Evolutionary conservation across 2,113 vertebrate species (phyloP).

Genomic region (Lepus europaeus): DNA sequence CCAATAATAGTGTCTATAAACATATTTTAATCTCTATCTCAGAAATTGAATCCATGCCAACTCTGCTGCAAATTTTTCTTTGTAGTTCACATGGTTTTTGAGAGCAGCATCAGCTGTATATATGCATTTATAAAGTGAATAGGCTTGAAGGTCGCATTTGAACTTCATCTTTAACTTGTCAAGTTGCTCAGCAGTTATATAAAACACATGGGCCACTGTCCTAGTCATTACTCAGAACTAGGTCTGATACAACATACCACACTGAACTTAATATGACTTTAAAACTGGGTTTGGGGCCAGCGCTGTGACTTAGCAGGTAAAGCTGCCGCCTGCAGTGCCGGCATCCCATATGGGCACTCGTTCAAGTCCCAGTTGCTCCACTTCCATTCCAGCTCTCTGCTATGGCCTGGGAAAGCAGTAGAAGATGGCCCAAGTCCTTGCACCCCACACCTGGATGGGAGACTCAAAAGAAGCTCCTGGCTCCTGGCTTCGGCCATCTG

Average conservation of each 20-base stretch:
- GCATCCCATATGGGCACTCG: too few relatives aligned
- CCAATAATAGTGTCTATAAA: conserved; percentile 72
- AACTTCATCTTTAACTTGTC: conserved; percentile 26
- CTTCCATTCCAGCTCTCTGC: too few relatives aligned
- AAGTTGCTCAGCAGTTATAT: conserved; percentile 34
- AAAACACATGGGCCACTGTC: conserved; percentile 35
- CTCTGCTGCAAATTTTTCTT: conserved; percentile 64
- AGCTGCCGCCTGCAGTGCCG: too few relatives aligned
- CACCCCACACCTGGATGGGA: too few relatives aligned
- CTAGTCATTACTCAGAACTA: conserved; percentile 13
- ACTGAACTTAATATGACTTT: conserved; percentile 38
- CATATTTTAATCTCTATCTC: conserved; percentile 76
- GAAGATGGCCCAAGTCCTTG: too few relatives aligned
- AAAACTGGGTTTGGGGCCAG: background rate
- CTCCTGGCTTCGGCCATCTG: too few relatives aligned
- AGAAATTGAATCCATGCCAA: conserved; percentile 75
- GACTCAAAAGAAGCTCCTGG: too few relatives aligned
- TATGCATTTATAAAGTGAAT: background rate
- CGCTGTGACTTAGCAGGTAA: too few relatives aligned
- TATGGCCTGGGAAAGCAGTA: too few relatives aligned
- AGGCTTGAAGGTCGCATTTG: too few relatives aligned
- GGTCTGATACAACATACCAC: background rate
- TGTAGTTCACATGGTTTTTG: conserved; percentile 61
- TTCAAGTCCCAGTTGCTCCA: too few relatives aligned
- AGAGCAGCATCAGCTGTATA: conserved; percentile 23